Base-by-base conservation (phyloP, 1,140 invertebrate genomes). In the Neotoxoptera formosana region DNA sequence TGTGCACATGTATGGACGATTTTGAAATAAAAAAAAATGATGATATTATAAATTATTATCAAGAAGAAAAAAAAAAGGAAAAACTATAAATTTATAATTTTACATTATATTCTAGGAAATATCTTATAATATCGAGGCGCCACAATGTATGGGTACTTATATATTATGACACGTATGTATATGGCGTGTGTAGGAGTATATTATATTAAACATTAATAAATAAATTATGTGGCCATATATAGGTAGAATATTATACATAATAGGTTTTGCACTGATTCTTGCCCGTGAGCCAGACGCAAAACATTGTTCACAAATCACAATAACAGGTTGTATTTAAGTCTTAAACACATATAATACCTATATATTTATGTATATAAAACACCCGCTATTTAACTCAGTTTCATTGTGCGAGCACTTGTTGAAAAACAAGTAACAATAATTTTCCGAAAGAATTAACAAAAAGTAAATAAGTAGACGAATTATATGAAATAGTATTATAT, bases 301-400 rank as follows among this genome's bases (percentile, higher is more conserved):
- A 90, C 89, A 51, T 48, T 23, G 14, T 88, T 88, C 60, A 76
- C 14, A 76, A 76, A 76, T 76, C 60, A n/a, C 60, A 76, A 76
- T 17, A 34, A n/a, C 60, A 17, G 60, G 60, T 76, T 30, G 23
- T 17, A 67, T 67, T 25, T 53, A 53, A 53, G 0, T 6, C 30
- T n/a, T 76, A 20, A 17, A n/a, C 14, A 76, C n/a, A 17, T n/a
- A 76, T 51, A 51, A 8, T n/a, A 67, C 60, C 11, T 30, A 1
- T 30, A 1, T 30, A 60, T 9, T 8, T 60, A 60, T 11, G n/a
- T n/a, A 30, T 30, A 56, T 30, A 67, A n/a, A 30, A n/a, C 60
- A 30, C 30, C 30, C 60, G 30, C 30, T 3, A 30, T n/a, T 60
- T 60, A 67, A 14, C 11, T 9, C 0, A n/a, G n/a, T 67, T 67